phyloP scores from a whole-genome alignment of 2,113 vertebrate species.

The Leucoraja erinaceus region DNA sequence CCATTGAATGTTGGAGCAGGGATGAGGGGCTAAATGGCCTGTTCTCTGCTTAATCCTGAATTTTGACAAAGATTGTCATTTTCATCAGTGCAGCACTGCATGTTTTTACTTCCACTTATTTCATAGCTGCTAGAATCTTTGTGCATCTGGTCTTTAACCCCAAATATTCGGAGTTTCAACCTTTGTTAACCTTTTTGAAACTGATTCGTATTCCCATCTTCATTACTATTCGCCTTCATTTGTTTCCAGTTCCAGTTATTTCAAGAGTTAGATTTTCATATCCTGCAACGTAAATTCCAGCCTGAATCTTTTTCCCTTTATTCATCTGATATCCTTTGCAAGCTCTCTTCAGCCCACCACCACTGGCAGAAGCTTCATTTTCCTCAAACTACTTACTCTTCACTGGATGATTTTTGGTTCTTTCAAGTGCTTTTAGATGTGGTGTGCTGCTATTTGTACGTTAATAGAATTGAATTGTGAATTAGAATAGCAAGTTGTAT shows the following conservation, averaged over 20 bases:
- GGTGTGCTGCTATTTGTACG: background rate
- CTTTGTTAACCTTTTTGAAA: background rate
- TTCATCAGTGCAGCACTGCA: background rate
- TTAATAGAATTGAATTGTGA: background rate
- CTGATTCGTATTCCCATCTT: background rate
- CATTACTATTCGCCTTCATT: background rate
- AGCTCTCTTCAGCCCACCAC: background rate
- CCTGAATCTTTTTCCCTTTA: background rate
- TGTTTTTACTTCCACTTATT: background rate
- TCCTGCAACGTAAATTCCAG: background rate
- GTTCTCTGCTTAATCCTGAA: background rate
- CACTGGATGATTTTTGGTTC: background rate
- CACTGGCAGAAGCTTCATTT: background rate
- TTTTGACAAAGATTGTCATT: background rate
- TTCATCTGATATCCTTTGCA: background rate
- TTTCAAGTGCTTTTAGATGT: background rate
- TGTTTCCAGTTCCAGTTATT: background rate
- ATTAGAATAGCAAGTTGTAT: background rate
- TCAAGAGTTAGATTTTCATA: background rate
- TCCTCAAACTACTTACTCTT: background rate
- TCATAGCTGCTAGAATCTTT: background rate
- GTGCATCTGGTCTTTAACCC: background rate
- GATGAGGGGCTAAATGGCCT: background rate
- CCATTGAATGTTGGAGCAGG: background rate
- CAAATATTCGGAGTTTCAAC: background rate